Percentiles rank a stretch among this genome's conserved stretches.
Evolutionary conservation across 1,140 invertebrate species (phyloP).

Genomic region (Trichoplusia ni): DNA sequence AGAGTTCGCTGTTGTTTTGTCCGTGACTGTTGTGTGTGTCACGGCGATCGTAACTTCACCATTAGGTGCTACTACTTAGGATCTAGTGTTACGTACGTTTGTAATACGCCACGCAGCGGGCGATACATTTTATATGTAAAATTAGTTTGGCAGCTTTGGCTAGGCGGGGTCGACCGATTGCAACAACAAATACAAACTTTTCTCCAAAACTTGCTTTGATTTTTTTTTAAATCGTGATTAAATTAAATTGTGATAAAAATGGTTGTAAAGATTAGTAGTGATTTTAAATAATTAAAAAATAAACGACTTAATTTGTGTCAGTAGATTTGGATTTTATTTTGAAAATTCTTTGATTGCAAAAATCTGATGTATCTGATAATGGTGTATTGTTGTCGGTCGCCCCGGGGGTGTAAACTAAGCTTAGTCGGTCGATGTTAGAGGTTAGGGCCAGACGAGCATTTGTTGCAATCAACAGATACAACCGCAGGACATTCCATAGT

Average conservation of each 20-base stretch:
- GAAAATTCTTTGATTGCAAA: neutral
- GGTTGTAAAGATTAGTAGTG: no score
- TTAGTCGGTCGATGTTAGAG: constrained; percentile 46
- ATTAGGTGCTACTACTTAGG: constrained; percentile 40
- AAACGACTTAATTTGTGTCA: neutral
- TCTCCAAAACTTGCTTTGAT: no score
- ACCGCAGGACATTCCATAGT: constrained; percentile 56
- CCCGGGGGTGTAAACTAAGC: constrained; percentile 11
- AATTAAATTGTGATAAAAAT: no score
- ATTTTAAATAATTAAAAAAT: no score
- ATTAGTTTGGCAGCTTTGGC: constrained; percentile 23
- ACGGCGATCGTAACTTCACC: constrained; percentile 16
- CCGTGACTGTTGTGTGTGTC: neutral
- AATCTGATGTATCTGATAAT: neutral
- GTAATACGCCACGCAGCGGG: neutral
- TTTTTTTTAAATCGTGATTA: no score
- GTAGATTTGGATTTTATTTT: neutral
- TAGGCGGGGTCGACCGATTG: neutral
- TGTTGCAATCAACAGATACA: constrained; percentile 33
- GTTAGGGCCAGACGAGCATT: constrained; percentile 59
- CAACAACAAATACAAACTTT: neutral
- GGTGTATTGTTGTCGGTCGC: neutral
- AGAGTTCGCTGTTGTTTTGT: no score
- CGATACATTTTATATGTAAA: constrained; percentile 15
- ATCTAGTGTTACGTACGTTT: constrained; percentile 23